Conservation (phyloP, 2,113 vertebrate species). For the Pituophis catenifer region DNA sequence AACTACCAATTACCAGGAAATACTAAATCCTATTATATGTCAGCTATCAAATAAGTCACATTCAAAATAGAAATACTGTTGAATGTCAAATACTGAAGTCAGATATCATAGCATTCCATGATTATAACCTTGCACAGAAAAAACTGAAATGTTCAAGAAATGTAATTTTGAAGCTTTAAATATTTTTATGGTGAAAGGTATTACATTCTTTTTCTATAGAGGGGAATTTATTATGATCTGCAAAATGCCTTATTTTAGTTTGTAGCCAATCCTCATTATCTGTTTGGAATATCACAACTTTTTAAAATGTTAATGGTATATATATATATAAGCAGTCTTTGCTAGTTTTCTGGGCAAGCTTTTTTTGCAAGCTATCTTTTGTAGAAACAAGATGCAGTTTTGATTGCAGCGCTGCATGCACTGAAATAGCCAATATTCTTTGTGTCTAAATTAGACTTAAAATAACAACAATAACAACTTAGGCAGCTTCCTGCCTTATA, state of each 20-base stretch:
- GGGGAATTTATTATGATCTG: neutral
- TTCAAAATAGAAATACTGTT: conserved; percentile 10
- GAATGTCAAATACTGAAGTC: conserved; percentile 3
- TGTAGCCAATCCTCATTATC: neutral
- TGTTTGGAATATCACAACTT: neutral
- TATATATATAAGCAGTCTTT: neutral
- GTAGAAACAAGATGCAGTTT: conserved; percentile 38
- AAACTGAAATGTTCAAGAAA: neutral
- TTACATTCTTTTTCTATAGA: neutral
- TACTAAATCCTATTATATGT: conserved; percentile 11
- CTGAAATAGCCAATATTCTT: conserved; percentile 29
- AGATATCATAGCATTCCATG: neutral
- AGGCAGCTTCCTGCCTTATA: conserved; percentile 23
- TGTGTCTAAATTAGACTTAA: neutral
- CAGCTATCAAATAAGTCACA: conserved; percentile 13
- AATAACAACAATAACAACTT: conserved; percentile 8
- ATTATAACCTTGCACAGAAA: neutral
- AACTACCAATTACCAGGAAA: conserved; percentile 8
- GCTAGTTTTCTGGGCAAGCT: neutral
- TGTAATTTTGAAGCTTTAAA: neutral
- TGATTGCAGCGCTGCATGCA: conserved; percentile 14
- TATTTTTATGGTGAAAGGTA: neutral
- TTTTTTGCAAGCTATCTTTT: conserved; percentile 3
- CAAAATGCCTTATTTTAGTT: neutral
- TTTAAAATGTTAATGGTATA: conserved; percentile 23